phyloP scores from a whole-genome alignment of 2,797 vertebrate genomes.

The Acanthurus lineatus region DNA sequence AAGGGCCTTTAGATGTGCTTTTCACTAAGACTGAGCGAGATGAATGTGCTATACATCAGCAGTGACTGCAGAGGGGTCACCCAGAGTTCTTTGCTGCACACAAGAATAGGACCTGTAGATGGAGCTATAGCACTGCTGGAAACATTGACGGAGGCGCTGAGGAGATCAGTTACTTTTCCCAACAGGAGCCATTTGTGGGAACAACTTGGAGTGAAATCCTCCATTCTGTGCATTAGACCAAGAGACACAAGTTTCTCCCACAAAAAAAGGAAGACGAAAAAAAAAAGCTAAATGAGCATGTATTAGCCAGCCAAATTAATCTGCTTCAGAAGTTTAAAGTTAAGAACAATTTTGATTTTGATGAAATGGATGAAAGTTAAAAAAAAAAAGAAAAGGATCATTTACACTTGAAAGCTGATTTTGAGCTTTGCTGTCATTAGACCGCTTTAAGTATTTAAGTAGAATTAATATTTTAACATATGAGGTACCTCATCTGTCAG shows the following conservation, averaged over 20 bases:
- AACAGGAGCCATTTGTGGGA: slow-evolving; percentile 77
- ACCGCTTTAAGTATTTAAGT: slow-evolving; percentile 86
- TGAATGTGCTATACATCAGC: slow-evolving; percentile 87
- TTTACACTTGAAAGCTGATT: slow-evolving; percentile 87
- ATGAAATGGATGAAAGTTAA: slow-evolving; percentile 75
- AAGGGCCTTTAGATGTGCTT: slow-evolving; percentile 83
- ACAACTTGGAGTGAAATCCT: slow-evolving; percentile 79
- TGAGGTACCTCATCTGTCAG: slow-evolving; percentile 82
- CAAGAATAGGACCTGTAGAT: slow-evolving; percentile 82
- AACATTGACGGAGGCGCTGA: slow-evolving; percentile 15
- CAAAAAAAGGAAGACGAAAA: slow-evolving; percentile 23
- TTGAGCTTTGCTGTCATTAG: slow-evolving; percentile 85
- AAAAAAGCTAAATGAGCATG: slow-evolving; percentile 67
- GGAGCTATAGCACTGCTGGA: slow-evolving; percentile 85
- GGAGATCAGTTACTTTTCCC: slow-evolving; percentile 73
- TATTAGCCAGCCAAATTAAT: slow-evolving; percentile 77
- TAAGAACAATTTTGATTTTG: slow-evolving; percentile 77
- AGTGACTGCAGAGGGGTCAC: slow-evolving; percentile 86
- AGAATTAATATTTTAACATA: slow-evolving; percentile 88
- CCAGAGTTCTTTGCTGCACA: slow-evolving; percentile 85
- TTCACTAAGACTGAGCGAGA: slow-evolving; percentile 82
- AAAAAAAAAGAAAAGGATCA: slow-evolving; percentile 68
- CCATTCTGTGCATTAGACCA: slow-evolving; percentile 71
- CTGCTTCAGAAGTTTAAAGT: slow-evolving; percentile 77
- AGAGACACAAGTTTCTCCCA: slow-evolving; percentile 66